Percentiles rank a stretch among this genome's conserved stretches.
phyloP scores from a whole-genome alignment of 1,140 invertebrate genomes.

The Drosophila teissieri region DNA sequence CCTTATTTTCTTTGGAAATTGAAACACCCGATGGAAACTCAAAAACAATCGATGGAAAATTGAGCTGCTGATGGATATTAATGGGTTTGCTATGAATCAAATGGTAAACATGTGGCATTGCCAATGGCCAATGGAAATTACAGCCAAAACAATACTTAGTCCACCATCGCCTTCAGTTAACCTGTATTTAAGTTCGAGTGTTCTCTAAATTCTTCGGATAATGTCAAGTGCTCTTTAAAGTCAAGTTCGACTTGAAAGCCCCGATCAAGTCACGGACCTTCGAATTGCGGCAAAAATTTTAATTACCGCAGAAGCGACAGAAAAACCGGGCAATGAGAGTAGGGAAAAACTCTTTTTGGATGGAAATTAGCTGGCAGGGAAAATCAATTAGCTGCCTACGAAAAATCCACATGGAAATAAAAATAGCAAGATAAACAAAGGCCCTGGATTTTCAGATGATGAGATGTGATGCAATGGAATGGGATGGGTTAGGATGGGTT shows the following conservation, averaged over 20 bases:
- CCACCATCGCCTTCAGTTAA: neutral
- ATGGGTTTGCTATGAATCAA: slow-evolving; percentile 1
- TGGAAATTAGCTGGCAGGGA: slow-evolving; percentile 63
- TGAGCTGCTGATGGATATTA: slow-evolving; percentile 14
- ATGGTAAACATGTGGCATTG: neutral
- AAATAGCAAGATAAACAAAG: slow-evolving; percentile 45
- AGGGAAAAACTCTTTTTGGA: slow-evolving; percentile 62
- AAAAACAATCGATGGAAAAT: slow-evolving; percentile 31
- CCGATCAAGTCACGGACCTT: neutral
- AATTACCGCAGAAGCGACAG: slow-evolving; percentile 61
- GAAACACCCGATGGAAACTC: slow-evolving; percentile 23
- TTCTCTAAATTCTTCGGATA: neutral
- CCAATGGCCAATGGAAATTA: slow-evolving; percentile 6
- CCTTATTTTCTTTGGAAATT: slow-evolving; percentile 33
- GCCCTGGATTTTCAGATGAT: slow-evolving; percentile 6
- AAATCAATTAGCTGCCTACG: slow-evolving; percentile 72
- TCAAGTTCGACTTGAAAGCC: slow-evolving; percentile 11
- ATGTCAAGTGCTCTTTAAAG: slow-evolving; percentile 2
- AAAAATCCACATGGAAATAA: slow-evolving; percentile 44
- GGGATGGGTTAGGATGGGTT: neutral
- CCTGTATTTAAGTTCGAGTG: neutral
- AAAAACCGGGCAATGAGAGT: slow-evolving; percentile 2
- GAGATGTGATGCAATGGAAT: neutral
- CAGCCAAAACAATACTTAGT: neutral
- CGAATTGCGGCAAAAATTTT: slow-evolving; percentile 68